These are phyloP conservation scores for Rhorus exstirpatorius DNA, from an alignment of 2,888 invertebrate genomes.

Conservation along the genomic window DNA sequence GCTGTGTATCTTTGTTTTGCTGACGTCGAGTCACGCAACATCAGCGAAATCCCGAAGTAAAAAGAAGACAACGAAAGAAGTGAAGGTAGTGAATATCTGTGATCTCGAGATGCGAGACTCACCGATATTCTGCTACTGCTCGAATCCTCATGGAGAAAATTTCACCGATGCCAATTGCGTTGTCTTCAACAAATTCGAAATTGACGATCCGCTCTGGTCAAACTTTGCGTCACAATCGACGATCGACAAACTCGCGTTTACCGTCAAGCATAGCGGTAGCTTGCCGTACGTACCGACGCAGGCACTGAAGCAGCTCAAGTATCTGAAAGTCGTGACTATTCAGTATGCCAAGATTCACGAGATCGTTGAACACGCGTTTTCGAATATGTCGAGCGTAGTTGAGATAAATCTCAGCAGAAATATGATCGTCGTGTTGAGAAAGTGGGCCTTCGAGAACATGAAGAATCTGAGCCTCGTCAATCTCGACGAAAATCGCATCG, in stretches of 20 bases:
- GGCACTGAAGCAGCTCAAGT: constrained; percentile 89
- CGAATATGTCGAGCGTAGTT: constrained; percentile 90
- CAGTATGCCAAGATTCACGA: constrained; percentile 91
- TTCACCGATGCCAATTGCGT: constrained; percentile 93
- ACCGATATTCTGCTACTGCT: constrained; percentile 91
- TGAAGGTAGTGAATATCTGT: constrained; percentile 87
- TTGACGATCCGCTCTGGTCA: constrained; percentile 91
- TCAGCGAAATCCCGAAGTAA: constrained; percentile 75
- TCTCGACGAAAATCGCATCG: constrained; percentile 92
- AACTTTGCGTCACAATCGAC: constrained; percentile 91
- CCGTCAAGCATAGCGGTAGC: constrained; percentile 90
- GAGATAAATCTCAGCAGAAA: constrained; percentile 90
- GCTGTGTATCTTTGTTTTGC: constrained; percentile 64
- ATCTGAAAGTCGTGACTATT: constrained; percentile 90
- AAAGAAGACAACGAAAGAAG: constrained; percentile 77
- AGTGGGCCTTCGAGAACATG: constrained; percentile 91
- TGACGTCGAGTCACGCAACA: constrained; percentile 64
- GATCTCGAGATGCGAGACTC: constrained; percentile 87
- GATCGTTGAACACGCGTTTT: constrained; percentile 91
- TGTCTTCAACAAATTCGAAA: constrained; percentile 90
- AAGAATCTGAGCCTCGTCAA: constrained; percentile 90
- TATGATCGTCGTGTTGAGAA: constrained; percentile 90
- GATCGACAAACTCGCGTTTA: constrained; percentile 90
- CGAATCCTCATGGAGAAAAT: constrained; percentile 85
- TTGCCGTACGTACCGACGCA: constrained; percentile 91